Evolutionary conservation across 1,140 invertebrate species (phyloP).

Genomic region (Camponotus floridanus): DNA sequence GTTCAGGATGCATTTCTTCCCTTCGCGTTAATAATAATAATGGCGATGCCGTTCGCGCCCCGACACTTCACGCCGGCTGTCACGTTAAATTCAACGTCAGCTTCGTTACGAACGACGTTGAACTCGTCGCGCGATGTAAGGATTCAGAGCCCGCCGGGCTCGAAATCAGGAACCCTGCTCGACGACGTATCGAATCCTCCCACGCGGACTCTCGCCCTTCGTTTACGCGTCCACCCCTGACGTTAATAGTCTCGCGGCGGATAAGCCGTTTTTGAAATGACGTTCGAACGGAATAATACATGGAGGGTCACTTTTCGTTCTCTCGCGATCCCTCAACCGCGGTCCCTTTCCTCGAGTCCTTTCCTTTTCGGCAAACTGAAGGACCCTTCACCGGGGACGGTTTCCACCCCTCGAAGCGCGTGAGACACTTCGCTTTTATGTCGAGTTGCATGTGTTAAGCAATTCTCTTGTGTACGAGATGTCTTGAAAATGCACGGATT

Average conservation of each 20-base stretch:
- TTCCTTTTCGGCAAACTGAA: conserved; percentile 73
- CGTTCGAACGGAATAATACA: conserved; percentile 79
- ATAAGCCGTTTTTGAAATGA: conserved; percentile 78
- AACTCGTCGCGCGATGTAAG: conserved; percentile 51
- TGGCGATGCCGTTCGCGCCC: background rate
- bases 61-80: conserved; percentile 28
- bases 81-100: conserved; percentile 44
- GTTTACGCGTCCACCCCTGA: conserved; percentile 73
- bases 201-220: conserved; percentile 59
- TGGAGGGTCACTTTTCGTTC: conserved; percentile 76
- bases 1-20: background rate
- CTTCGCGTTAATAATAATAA: conserved; percentile 40
- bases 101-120: conserved; percentile 32
- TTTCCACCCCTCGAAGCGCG: conserved; percentile 64
- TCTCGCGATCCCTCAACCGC: conserved; percentile 50
- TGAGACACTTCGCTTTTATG: conserved; percentile 61
- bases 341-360: conserved; percentile 75
- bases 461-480: conserved; percentile 34
- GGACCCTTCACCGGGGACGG: conserved; percentile 67
- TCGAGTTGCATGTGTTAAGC: conserved; percentile 23
- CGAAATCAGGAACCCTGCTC: conserved; percentile 46
- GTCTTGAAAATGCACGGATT: conserved; percentile 12
- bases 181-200: conserved; percentile 17
- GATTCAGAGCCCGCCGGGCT: conserved; percentile 27
- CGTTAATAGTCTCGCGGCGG: conserved; percentile 75